A percentile compares a stretch with the other conserved stretches of the same genome.
Conservation (phyloP, 2,888 invertebrate species). For the Lepetodrilus schrolli region DNA sequence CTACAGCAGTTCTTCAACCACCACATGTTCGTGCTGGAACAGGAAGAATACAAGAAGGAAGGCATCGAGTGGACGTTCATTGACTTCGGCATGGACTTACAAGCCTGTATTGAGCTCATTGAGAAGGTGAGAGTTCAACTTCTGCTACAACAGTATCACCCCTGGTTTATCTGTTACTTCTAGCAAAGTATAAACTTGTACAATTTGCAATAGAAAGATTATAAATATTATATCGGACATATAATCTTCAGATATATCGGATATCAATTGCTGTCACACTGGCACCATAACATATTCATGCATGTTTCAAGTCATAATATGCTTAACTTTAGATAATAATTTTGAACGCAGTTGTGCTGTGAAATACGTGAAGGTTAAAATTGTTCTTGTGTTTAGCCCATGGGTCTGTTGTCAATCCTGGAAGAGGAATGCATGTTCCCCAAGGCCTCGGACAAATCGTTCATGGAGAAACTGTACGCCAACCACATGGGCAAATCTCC, state of each 20-base stretch:
- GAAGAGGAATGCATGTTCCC: conserved; percentile 99
- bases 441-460: conserved; percentile 98
- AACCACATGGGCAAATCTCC: conserved; percentile 95
- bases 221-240: too few species aligned
- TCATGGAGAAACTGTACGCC: conserved; percentile 98
- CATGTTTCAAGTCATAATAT: neutral
- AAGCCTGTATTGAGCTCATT: conserved; percentile 91
- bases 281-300: neutral
- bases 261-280: too few species aligned
- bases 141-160: neutral
- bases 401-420: conserved; percentile 99
- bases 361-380: neutral
- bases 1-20: conserved; percentile 99
- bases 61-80: conserved; percentile 97
- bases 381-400: conserved; percentile 82
- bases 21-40: conserved; percentile 96
- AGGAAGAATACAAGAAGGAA: conserved; percentile 95
- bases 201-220: too few species aligned
- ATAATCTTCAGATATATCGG: too few species aligned
- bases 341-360: neutral
- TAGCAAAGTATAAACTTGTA: too few species aligned
- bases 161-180: too few species aligned
- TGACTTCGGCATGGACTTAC: conserved; percentile 94
- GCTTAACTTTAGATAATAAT: neutral
- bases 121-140: conserved; percentile 64